Evolutionary conservation across 2,797 vertebrate genomes (phyloP), one percentile per base, ranked within the genome.

Genomic region (Spinus pinus): DNA sequence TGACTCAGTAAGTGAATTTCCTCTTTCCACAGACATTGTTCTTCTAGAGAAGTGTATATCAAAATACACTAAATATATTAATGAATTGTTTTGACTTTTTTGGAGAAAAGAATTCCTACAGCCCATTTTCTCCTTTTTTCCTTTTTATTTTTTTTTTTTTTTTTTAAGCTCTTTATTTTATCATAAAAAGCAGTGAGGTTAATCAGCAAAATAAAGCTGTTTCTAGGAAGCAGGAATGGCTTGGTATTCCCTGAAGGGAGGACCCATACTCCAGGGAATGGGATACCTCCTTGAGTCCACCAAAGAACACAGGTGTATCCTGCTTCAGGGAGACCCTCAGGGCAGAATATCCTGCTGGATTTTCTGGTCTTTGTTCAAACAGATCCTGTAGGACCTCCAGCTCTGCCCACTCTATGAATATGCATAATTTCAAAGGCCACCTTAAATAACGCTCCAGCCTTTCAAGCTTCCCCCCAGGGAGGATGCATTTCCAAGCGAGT

Each of bases 301-400:
- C 17, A 35, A n/a, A 69, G 8, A 27, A 1, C 2, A 1, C 27
- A 61, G 41, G 6, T 1, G 0, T 28, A 13, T 47, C 7, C 30
- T 37, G 28, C 51, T 3, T 0, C 42, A 60, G 20, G 27, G n/a
- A 60, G 19, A 69, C 30, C 28, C 19, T 23, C 35, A 41, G 25
- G 51, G 23, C 20, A 58, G 35, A 86, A 56, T 1, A 20, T 5
- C 3, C 1, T 0, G 1, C 11, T 37, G 28, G 10, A 46, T 91
- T 83, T 90, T 93, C 33, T 44, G 5, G 3, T 56, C 24, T 58
- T 72, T 62, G 24, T 70, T 70, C n/a, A 66, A 77, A 82, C 19
- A 89, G 12, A 20, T 11, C 2, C 21, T 25, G 12, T 33, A 73
- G 37, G 35, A 44, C 23, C 7, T 62, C 35, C 41, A 62, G 41